A percentile compares a stretch with the other conserved stretches of the same genome.
These are phyloP conservation scores for Andrena hattorfiana DNA, from an alignment of 2,888 invertebrate species.

Conservation along the genomic window DNA sequence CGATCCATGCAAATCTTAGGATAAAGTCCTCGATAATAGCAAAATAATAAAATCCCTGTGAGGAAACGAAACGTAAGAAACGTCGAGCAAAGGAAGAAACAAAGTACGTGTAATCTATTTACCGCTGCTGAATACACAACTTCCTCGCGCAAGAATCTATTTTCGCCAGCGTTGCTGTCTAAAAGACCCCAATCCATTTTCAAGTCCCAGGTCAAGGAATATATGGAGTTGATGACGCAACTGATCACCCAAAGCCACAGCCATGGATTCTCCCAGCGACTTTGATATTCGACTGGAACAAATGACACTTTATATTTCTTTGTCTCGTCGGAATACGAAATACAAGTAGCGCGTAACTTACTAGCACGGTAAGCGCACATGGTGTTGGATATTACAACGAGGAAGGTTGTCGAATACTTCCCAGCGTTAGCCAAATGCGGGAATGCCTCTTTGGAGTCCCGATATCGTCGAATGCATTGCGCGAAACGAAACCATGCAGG, in stretches of 20 bases:
- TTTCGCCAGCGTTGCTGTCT: conserved; percentile 96
- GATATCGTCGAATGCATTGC: conserved; percentile 97
- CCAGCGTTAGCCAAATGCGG: conserved; percentile 99
- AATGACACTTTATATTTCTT: conserved; percentile 7
- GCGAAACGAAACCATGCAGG: conserved; percentile 99
- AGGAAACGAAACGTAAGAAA: conserved; percentile 73
- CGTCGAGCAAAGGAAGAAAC: conserved; percentile 7
- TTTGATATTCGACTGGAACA: conserved; percentile 86
- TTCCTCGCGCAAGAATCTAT: conserved; percentile 96
- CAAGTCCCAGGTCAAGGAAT: conserved; percentile 99
- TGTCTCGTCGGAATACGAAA: neutral
- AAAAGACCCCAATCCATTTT: conserved; percentile 99
- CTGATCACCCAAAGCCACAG: conserved; percentile 96
- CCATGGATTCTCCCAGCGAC: conserved; percentile 92
- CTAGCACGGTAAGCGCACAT: conserved; percentile 89
- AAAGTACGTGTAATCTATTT: conserved; percentile 78
- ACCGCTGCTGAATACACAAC: conserved; percentile 97
- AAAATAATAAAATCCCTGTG: conserved; percentile 96
- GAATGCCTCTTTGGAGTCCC: conserved; percentile 96
- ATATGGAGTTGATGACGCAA: conserved; percentile 94
- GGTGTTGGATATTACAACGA: conserved; percentile 95
- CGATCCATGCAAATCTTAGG: conserved; percentile 96
- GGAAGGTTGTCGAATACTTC: conserved; percentile 98
- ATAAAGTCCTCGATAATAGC: conserved; percentile 98
- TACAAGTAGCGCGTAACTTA: conserved; percentile 75